phyloP scores from a whole-genome alignment of 2,797 vertebrate species.

The Moxostoma hubbsi region DNA sequence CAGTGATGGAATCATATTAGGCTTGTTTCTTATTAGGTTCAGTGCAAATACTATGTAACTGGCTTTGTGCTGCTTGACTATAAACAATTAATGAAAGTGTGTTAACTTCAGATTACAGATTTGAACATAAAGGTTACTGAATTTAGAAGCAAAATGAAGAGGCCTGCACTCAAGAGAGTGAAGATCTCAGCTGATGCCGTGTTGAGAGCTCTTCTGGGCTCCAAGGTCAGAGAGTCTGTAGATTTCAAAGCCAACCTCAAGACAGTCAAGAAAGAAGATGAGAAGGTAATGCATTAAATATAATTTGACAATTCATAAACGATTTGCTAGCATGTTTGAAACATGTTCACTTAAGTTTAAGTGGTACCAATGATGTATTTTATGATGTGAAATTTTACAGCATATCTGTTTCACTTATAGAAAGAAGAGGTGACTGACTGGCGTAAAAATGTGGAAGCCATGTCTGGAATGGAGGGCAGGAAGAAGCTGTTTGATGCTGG shows the following conservation, averaged over 20 bases:
- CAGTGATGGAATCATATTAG: neutral
- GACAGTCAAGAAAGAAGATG: slow-evolving; percentile 85
- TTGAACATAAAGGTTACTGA: slow-evolving; percentile 69
- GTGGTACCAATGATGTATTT: neutral
- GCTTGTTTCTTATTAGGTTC: neutral
- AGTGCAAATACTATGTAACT: neutral
- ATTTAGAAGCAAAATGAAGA: slow-evolving; percentile 83
- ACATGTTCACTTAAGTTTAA: neutral
- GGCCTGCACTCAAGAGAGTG: slow-evolving; percentile 78
- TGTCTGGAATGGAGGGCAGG: slow-evolving; percentile 60
- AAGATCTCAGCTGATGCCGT: slow-evolving; percentile 83
- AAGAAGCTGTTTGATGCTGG: slow-evolving; percentile 56
- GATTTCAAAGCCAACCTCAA: slow-evolving; percentile 85
- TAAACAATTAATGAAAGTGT: neutral
- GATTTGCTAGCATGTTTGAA: no score
- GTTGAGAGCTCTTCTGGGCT: slow-evolving; percentile 80
- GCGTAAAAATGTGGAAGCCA: slow-evolving; percentile 62
- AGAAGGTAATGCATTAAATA: slow-evolving; percentile 71
- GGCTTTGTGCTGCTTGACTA: neutral
- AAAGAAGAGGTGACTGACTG: slow-evolving; percentile 62
- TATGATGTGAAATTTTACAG: neutral
- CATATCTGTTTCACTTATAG: slow-evolving; percentile 21
- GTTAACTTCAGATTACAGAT: slow-evolving; percentile 59
- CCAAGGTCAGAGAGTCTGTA: slow-evolving; percentile 79
- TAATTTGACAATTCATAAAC: neutral